These are phyloP conservation scores for Acrossocheilus fasciatus DNA, from an alignment of 2,797 vertebrate species.

Conservation along the genomic window DNA sequence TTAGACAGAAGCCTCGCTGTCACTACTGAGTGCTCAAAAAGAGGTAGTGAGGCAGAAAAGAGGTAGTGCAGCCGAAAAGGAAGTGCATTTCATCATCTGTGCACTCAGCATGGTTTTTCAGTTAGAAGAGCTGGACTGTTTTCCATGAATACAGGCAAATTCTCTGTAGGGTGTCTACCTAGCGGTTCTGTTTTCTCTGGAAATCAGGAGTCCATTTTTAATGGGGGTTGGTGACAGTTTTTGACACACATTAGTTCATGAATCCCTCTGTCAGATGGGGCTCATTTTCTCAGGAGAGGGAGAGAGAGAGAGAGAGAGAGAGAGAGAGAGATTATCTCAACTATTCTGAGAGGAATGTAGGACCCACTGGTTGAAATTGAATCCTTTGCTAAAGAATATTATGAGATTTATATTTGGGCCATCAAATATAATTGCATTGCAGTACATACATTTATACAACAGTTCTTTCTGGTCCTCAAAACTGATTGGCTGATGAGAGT, in stretches of 20 bases:
- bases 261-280: constrained; percentile 23
- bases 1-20: background rate
- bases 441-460: background rate
- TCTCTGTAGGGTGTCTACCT: background rate
- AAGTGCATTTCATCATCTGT: constrained; percentile 43
- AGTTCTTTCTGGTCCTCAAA: background rate
- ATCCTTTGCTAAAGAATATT: constrained; percentile 26
- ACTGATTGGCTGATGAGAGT: background rate
- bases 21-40: constrained; percentile 19
- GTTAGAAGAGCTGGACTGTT: constrained; percentile 25
- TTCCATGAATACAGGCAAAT: constrained; percentile 33
- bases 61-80: constrained; percentile 28
- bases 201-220: constrained; percentile 29
- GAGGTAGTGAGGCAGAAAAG: constrained; percentile 35
- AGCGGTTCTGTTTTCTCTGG: constrained; percentile 14
- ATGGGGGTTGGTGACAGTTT: constrained; percentile 24
- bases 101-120: constrained; percentile 39
- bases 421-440: constrained; percentile 18
- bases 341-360: constrained; percentile 35
- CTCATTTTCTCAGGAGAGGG: constrained; percentile 24
- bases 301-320: background rate
- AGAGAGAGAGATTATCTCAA: constrained; percentile 22
- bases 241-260: constrained; percentile 10
- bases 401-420: constrained; percentile 18
- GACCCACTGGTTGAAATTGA: constrained; percentile 36